These are phyloP conservation scores for Cossypha dichroa DNA, from an alignment of 2,797 vertebrate species.

Conservation along the genomic window DNA sequence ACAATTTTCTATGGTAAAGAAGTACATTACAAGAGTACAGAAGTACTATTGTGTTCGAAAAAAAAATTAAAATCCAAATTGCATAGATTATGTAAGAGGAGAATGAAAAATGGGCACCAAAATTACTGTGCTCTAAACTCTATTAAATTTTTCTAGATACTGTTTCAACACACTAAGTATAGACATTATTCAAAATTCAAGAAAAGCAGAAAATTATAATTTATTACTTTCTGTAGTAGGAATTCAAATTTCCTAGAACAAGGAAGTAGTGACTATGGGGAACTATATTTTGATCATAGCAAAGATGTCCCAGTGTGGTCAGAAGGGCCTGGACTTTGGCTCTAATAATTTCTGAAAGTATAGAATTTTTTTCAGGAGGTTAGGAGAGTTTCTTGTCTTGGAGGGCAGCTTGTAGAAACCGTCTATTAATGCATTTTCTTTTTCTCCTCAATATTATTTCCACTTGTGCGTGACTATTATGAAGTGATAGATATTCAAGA, in stretches of 20 bases:
- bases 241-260: background rate
- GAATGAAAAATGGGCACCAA: background rate
- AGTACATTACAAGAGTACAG: background rate
- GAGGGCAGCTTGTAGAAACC: background rate
- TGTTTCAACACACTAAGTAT: background rate
- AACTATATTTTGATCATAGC: background rate
- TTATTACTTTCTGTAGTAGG: background rate
- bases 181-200: background rate
- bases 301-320: background rate
- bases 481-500: background rate
- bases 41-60: background rate
- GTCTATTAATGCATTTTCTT: background rate
- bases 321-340: background rate
- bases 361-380: background rate
- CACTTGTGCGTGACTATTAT: background rate
- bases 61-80: background rate
- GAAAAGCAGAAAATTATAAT: background rate
- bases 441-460: background rate
- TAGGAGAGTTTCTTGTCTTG: background rate
- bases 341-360: background rate
- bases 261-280: background rate
- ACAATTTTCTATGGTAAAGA: background rate
- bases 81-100: background rate
- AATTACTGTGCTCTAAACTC: background rate
- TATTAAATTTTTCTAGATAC: background rate